Percentiles rank a stretch among this genome's conserved stretches.
Evolutionary conservation across 1,140 invertebrate species (phyloP).

Genomic region (Bombus difficillimus): DNA sequence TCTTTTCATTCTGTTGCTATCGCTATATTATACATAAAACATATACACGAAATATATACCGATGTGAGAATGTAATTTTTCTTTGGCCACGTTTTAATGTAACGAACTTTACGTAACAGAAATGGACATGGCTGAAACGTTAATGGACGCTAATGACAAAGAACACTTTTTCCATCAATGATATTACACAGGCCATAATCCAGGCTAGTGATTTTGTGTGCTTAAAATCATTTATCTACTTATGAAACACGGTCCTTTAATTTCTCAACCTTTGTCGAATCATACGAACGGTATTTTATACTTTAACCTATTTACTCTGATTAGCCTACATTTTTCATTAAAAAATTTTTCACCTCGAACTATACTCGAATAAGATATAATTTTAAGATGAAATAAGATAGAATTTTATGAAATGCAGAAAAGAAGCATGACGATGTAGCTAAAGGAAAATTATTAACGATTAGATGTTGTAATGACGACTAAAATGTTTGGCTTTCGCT

Average conservation of each 20-base stretch:
- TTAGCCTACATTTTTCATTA: neutral
- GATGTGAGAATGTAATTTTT: neutral
- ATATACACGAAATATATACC: neutral
- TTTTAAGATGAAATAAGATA: too few species aligned
- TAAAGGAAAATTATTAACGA: neutral
- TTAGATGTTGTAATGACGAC: neutral
- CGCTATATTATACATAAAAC: neutral
- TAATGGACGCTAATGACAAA: slow-evolving; percentile 18
- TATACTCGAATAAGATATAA: too few species aligned
- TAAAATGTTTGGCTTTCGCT: neutral
- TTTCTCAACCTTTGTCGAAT: neutral
- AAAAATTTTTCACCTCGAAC: neutral
- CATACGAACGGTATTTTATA: neutral
- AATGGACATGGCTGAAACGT: neutral
- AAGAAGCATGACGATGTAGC: neutral
- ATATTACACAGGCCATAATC: neutral
- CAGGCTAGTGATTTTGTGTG: neutral
- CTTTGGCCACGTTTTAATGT: neutral
- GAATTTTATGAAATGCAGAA: neutral
- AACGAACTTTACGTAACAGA: neutral
- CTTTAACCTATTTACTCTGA: neutral
- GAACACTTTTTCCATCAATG: neutral
- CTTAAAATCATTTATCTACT: neutral
- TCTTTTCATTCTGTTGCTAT: neutral
- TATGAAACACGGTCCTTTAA: neutral